phyloP scores from a whole-genome alignment of 2,888 invertebrate species.

The Pterobdella sp. region DNA sequence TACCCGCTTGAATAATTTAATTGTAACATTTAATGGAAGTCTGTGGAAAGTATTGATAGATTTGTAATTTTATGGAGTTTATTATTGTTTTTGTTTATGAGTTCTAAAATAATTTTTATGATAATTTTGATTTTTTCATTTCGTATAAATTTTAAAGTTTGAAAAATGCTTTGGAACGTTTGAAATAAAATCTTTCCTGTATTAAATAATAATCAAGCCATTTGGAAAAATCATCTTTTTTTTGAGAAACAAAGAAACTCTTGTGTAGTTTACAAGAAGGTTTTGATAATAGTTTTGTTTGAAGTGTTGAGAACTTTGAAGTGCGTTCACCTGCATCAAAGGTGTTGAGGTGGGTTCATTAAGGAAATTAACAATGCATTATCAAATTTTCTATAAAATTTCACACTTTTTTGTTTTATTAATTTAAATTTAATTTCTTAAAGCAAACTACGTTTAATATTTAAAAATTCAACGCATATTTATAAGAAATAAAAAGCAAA shows the following conservation, averaged over 20 bases:
- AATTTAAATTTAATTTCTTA: not conserved
- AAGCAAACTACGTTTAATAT: not conserved
- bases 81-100: no score
- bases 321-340: no score
- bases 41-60: no score
- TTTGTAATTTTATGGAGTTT: no score
- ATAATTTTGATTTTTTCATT: not conserved
- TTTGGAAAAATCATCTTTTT: no score
- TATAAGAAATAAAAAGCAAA: not conserved
- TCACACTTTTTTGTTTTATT: not conserved
- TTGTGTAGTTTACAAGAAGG: no score
- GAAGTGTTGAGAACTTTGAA: no score
- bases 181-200: not conserved
- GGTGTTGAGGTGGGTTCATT: not conserved
- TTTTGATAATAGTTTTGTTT: no score
- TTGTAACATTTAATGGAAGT: no score
- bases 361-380: not conserved
- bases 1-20: no score
- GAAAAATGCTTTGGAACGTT: not conserved
- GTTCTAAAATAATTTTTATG: not conserved
- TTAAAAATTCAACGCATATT: not conserved
- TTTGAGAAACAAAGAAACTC: no score
- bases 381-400: not conserved
- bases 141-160: not conserved
- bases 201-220: not conserved